These are phyloP conservation scores for Schlechtendalia chinensis DNA, from an alignment of 1,140 invertebrate genomes.

Conservation along the genomic window DNA sequence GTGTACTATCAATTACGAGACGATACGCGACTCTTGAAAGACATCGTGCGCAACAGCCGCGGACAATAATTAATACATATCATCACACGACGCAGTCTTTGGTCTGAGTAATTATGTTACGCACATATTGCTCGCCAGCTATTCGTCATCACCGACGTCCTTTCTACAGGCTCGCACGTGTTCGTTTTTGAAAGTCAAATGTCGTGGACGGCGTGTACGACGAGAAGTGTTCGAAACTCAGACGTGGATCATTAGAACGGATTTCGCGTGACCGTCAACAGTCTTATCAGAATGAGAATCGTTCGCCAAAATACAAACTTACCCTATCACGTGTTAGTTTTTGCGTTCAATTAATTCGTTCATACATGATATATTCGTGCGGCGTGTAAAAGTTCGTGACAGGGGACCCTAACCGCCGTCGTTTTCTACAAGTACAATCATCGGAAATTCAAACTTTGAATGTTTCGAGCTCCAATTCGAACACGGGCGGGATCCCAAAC, in stretches of 20 bases:
- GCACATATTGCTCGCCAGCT: not conserved
- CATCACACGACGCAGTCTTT: constrained; percentile 4
- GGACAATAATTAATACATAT: constrained; percentile 1
- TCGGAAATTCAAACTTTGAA: too few relatives aligned
- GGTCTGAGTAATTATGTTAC: not conserved
- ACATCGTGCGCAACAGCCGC: not conserved
- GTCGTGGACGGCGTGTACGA: not conserved
- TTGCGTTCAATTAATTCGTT: too few relatives aligned
- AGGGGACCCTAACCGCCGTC: too few relatives aligned
- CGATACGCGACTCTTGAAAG: not conserved
- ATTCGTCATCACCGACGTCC: not conserved
- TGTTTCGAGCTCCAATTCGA: too few relatives aligned
- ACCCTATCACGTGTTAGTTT: too few relatives aligned
- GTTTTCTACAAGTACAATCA: too few relatives aligned
- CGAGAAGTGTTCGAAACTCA: not conserved
- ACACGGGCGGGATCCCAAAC: too few relatives aligned
- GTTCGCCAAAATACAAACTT: too few relatives aligned
- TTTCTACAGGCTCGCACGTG: not conserved
- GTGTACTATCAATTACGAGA: too few relatives aligned
- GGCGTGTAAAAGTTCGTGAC: too few relatives aligned
- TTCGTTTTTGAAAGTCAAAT: not conserved
- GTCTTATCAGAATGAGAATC: too few relatives aligned
- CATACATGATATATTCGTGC: too few relatives aligned
- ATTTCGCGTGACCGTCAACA: not conserved
- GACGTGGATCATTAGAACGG: not conserved